Conservation (phyloP, 2,113 vertebrate species). For the Phylloscopus trochiloides region DNA sequence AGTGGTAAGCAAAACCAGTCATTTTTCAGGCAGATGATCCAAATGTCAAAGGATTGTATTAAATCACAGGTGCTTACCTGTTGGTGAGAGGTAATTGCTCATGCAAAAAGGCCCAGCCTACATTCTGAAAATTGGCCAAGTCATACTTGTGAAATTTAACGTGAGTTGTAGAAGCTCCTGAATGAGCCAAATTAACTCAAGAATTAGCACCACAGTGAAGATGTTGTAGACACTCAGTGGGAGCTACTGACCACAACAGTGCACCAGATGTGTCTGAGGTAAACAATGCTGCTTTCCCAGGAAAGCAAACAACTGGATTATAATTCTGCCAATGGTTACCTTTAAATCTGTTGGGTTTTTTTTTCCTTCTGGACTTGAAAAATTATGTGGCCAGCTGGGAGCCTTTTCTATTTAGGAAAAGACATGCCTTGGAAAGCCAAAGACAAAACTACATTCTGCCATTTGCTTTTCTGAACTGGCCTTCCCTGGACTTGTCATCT, state of each 20-base stretch:
- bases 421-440: not conserved
- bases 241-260: not conserved
- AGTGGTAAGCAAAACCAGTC: not conserved
- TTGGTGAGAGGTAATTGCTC: not conserved
- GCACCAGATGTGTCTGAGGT: not conserved
- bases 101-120: not conserved
- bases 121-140: not conserved
- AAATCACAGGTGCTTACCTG: not conserved
- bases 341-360: not conserved
- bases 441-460: not conserved
- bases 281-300: not conserved
- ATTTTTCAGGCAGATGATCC: not conserved
- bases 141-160: not conserved
- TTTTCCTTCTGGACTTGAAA: not conserved
- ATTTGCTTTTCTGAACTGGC: not conserved
- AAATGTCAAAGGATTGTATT: not conserved
- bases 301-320: not conserved
- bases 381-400: not conserved
- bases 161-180: not conserved
- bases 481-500: not conserved
- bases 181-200: not conserved
- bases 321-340: not conserved
- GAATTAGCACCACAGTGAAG: not conserved
- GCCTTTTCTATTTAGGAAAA: not conserved
- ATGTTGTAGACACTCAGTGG: not conserved